Conservation (phyloP, 1,140 invertebrate genomes). For the Pseudomyrmex sp. region DNA sequence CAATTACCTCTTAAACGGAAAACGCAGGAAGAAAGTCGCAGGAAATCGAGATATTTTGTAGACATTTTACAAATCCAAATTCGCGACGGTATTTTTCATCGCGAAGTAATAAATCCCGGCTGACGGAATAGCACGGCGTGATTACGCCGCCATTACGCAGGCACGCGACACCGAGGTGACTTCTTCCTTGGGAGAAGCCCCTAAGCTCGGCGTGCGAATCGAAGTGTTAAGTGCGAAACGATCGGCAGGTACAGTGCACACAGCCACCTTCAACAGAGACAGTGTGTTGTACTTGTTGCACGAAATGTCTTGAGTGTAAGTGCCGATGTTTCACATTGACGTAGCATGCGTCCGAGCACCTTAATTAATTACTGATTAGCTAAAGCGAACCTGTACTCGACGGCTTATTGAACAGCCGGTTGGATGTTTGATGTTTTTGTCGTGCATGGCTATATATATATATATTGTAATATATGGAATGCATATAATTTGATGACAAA, state of each 20-base stretch:
- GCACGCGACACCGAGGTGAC: slow-evolving; percentile 60
- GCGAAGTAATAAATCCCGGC: neutral
- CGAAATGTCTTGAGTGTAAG: slow-evolving; percentile 79
- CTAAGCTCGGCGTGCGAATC: slow-evolving; percentile 4
- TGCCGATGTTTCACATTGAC: slow-evolving; percentile 64
- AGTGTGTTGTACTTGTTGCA: slow-evolving; percentile 80
- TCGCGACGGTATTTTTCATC: slow-evolving; percentile 30
- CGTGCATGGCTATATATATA: neutral
- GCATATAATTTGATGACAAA: neutral
- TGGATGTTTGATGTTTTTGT: too few relatives aligned
- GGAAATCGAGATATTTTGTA: slow-evolving; percentile 71
- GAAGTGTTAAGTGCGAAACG: slow-evolving; percentile 69
- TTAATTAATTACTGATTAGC: slow-evolving; percentile 33
- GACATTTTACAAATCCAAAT: slow-evolving; percentile 56
- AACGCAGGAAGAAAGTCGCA: neutral
- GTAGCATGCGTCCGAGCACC: slow-evolving; percentile 48
- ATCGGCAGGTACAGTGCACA: slow-evolving; percentile 78
- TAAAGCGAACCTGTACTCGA: neutral
- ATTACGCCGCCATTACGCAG: slow-evolving; percentile 9
- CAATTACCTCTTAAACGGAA: slow-evolving; percentile 62
- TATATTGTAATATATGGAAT: slow-evolving; percentile 10
- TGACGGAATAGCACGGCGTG: neutral
- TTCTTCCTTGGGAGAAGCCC: slow-evolving; percentile 43
- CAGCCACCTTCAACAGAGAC: slow-evolving; percentile 66
- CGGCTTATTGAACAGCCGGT: neutral